A percentile compares a stretch with the other conserved stretches of the same genome.
Conservation (phyloP, 1,140 invertebrate species). For the Drosophila bipectinata region DNA sequence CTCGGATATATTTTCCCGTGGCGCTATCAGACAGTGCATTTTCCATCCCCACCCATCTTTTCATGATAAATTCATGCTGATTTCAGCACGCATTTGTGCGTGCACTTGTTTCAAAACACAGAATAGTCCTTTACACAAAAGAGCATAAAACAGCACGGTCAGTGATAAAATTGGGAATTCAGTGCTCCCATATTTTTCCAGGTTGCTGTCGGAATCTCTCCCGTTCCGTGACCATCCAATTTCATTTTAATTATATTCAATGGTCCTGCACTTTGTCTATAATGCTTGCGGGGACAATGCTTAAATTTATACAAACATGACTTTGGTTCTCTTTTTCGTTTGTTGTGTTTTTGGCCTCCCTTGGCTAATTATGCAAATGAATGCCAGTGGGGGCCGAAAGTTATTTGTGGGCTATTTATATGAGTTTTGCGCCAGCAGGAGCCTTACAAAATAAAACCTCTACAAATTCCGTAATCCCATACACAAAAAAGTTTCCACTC, state of each 20-base stretch:
- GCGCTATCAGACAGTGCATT: slow-evolving; percentile 17
- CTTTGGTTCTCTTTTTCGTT: slow-evolving; percentile 19
- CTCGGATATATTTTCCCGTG: slow-evolving; percentile 2
- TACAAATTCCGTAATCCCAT: slow-evolving; percentile 36
- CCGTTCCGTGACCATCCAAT: slow-evolving; percentile 11
- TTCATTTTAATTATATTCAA: slow-evolving; percentile 37
- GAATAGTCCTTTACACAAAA: background rate
- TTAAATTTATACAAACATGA: slow-evolving; percentile 54
- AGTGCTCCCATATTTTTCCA: no score
- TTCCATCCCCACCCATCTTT: background rate
- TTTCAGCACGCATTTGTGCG: slow-evolving; percentile 58
- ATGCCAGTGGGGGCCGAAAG: slow-evolving; percentile 25
- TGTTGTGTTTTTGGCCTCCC: slow-evolving; percentile 11
- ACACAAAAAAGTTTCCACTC: slow-evolving; percentile 25
- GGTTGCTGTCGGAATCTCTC: background rate
- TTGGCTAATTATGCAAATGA: slow-evolving; percentile 67
- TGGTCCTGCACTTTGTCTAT: slow-evolving; percentile 15
- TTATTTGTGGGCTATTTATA: slow-evolving; percentile 48
- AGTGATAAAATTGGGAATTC: slow-evolving; percentile 4
- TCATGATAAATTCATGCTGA: slow-evolving; percentile 37
- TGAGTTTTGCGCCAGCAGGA: slow-evolving; percentile 13
- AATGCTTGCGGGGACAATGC: slow-evolving; percentile 43
- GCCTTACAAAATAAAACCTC: slow-evolving; percentile 25
- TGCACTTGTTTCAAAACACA: slow-evolving; percentile 44
- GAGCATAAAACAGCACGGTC: slow-evolving; percentile 1